Conservation (phyloP, 2,888 invertebrate genomes). For the Cataglyphis albicans region DNA sequence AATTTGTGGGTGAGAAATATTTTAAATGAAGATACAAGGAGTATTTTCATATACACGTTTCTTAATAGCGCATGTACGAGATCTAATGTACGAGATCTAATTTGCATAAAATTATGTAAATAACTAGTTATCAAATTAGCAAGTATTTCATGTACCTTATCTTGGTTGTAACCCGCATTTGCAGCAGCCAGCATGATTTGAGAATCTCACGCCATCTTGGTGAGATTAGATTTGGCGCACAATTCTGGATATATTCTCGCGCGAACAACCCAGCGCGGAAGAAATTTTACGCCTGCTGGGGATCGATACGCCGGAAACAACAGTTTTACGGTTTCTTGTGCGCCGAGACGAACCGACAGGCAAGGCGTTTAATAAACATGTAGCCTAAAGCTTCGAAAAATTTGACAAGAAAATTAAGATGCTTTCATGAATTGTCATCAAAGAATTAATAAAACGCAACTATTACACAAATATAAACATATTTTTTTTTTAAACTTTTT, state of each 20-base stretch:
- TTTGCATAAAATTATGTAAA: conserved; percentile 72
- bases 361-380: conserved; percentile 27
- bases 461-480: not conserved
- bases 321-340: conserved; percentile 35
- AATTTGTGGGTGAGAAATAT: not conserved
- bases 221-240: conserved; percentile 45
- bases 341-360: conserved; percentile 6
- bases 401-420: not conserved
- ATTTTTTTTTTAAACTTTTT: not conserved
- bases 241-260: not conserved
- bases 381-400: not conserved
- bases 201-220: conserved; percentile 3
- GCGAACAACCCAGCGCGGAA: conserved; percentile 27
- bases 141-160: conserved; percentile 66
- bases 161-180: conserved; percentile 23
- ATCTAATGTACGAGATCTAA: conserved; percentile 67
- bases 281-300: conserved; percentile 15
- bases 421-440: not conserved
- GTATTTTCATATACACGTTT: conserved; percentile 49
- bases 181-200: conserved; percentile 23
- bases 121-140: conserved; percentile 66
- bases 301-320: conserved; percentile 50
- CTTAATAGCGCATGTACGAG: conserved; percentile 56
- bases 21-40: not conserved
- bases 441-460: not conserved